phyloP scores from a whole-genome alignment of 2,888 invertebrate genomes.

The Zele albiditarsus region DNA sequence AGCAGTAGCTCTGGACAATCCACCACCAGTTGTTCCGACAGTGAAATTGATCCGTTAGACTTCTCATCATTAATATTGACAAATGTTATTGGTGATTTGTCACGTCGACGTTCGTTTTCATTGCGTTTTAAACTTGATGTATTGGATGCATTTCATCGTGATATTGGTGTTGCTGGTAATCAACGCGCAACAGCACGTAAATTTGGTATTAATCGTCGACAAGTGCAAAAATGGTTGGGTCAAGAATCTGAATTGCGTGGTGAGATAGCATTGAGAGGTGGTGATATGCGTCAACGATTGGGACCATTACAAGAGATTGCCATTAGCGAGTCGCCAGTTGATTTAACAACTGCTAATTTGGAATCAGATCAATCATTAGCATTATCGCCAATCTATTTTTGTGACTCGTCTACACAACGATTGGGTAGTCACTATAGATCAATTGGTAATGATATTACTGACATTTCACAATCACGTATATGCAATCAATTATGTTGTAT shows the following conservation, averaged over 20 bases:
- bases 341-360: slow-evolving; percentile 59
- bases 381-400: slow-evolving; percentile 55
- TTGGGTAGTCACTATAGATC: slow-evolving; percentile 52
- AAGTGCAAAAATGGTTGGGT: slow-evolving; percentile 75
- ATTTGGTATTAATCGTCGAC: slow-evolving; percentile 74
- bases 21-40: slow-evolving; percentile 66
- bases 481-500: slow-evolving; percentile 64
- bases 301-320: slow-evolving; percentile 61
- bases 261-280: slow-evolving; percentile 66
- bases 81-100: slow-evolving; percentile 52
- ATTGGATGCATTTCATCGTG: slow-evolving; percentile 73
- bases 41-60: slow-evolving; percentile 65
- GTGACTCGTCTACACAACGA: slow-evolving; percentile 53
- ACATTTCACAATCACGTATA: slow-evolving; percentile 23
- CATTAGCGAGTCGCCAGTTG: slow-evolving; percentile 62
- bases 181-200: slow-evolving; percentile 74
- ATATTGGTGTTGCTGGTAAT: slow-evolving; percentile 72
- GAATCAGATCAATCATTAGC: slow-evolving; percentile 56
- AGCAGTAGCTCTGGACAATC: slow-evolving; percentile 59
- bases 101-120: slow-evolving; percentile 72
- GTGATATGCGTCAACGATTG: slow-evolving; percentile 67
- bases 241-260: slow-evolving; percentile 71
- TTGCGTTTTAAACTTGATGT: slow-evolving; percentile 74
- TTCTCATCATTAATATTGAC: slow-evolving; percentile 50
- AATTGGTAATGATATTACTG: slow-evolving; percentile 29